Evolutionary conservation across 1,140 invertebrate genomes (phyloP).

Genomic region (Pogonomyrmex californicus): DNA sequence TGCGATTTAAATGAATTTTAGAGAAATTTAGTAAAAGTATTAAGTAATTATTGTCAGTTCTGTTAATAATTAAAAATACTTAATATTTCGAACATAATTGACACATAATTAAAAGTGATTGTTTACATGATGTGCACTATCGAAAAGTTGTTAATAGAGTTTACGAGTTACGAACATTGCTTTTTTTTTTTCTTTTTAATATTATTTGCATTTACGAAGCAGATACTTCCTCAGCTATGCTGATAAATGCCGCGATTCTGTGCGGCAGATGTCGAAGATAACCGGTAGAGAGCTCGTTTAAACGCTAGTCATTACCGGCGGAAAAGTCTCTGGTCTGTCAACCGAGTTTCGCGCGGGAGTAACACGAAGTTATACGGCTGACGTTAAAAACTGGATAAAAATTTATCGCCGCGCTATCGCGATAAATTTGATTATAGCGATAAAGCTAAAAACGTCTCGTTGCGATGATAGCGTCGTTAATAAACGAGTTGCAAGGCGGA

Average conservation of each 20-base stretch:
- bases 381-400: conserved; percentile 26
- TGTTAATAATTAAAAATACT: not conserved
- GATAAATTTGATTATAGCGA: conserved; percentile 37
- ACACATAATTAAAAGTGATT: conserved; percentile 7
- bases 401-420: conserved; percentile 20
- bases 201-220: not conserved
- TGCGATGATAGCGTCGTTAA: not conserved
- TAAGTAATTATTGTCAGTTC: not conserved
- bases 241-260: not conserved
- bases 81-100: not conserved
- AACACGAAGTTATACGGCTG: not conserved
- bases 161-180: too few species aligned
- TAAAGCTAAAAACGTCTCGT: conserved; percentile 27
- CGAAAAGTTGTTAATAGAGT: not conserved
- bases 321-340: not conserved
- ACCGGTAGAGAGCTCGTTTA: not conserved
- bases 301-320: not conserved
- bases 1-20: not conserved
- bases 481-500: not conserved
- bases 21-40: not conserved
- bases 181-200: not conserved
- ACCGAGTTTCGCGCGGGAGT: not conserved
- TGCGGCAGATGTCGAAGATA: not conserved
- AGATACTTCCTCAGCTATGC: not conserved
- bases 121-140: not conserved